Percentiles rank a stretch among this genome's conserved stretches.
Evolutionary conservation across 2,113 vertebrate species (phyloP).

Genomic region (Neoarius graeffei): DNA sequence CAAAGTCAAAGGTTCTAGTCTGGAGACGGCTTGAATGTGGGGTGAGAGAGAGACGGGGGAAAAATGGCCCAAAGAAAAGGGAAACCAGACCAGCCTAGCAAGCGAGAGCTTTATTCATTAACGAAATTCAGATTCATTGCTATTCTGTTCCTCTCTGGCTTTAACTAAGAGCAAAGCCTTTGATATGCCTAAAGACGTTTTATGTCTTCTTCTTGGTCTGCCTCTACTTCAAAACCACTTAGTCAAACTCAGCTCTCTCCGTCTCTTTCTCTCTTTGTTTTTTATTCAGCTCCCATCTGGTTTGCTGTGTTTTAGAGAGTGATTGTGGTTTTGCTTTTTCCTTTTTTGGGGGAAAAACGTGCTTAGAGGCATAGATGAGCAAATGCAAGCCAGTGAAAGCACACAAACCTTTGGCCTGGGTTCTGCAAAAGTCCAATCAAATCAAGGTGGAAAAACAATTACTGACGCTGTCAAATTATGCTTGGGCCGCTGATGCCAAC

Average conservation of each 20-base stretch:
- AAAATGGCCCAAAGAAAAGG: slow-evolving; percentile 19
- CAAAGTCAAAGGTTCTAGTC: slow-evolving; percentile 52
- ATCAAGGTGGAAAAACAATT: slow-evolving; percentile 36
- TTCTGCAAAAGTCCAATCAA: slow-evolving; percentile 2
- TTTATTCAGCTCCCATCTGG: slow-evolving; percentile 35
- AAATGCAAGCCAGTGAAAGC: slow-evolving; percentile 31
- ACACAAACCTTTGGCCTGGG: slow-evolving; percentile 16
- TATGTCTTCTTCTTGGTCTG: slow-evolving; percentile 25
- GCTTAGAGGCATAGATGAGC: slow-evolving; percentile 34
- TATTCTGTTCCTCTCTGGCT: slow-evolving; percentile 12
- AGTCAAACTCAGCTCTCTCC: slow-evolving; percentile 54
- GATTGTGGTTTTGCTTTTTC: slow-evolving; percentile 61
- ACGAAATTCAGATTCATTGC: slow-evolving; percentile 18
- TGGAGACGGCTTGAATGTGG: slow-evolving; percentile 52
- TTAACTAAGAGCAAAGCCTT: slow-evolving; percentile 26
- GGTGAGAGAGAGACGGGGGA: slow-evolving; percentile 31
- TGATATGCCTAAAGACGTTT: slow-evolving; percentile 34
- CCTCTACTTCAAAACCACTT: slow-evolving; percentile 28
- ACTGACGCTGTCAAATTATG: slow-evolving; percentile 13
- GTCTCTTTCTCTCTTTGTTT: slow-evolving; percentile 51
- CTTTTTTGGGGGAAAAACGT: neutral
- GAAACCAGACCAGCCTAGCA: slow-evolving; percentile 40
- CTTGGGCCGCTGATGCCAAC: neutral
- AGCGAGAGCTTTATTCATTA: slow-evolving; percentile 29
- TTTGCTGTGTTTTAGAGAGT: slow-evolving; percentile 63